Conservation (phyloP, 2,113 vertebrate species). For the Chrysemys picta region DNA sequence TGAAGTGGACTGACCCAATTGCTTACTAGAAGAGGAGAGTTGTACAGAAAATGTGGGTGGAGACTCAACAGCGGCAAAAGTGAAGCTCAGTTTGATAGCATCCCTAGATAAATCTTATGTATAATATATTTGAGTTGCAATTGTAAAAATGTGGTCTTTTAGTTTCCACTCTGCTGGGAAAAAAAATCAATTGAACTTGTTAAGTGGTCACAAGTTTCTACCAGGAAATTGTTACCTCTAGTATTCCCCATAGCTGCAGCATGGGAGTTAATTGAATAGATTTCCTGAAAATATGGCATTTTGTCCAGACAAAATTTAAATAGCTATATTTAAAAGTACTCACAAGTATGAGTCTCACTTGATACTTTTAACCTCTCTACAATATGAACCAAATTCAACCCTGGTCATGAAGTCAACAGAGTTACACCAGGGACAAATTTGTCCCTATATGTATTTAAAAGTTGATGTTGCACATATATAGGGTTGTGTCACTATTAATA, state of each 20-base stretch:
- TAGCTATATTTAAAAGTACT: background rate
- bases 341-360: background rate
- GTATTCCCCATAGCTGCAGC: background rate
- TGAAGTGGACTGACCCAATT: background rate
- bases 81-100: background rate
- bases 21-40: background rate
- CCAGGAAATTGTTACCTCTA: background rate
- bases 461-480: background rate
- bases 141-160: background rate
- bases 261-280: background rate
- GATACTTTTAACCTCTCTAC: background rate
- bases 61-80: background rate
- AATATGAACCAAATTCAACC: background rate
- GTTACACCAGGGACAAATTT: background rate
- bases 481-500: background rate
- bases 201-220: constrained; percentile 27
- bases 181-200: constrained; percentile 37
- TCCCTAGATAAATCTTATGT: background rate
- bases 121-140: background rate
- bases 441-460: background rate
- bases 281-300: background rate
- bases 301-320: background rate
- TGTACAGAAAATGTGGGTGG: background rate
- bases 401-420: background rate
- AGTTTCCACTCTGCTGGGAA: background rate